A percentile compares a stretch with the other conserved stretches of the same genome.
These are phyloP conservation scores for Pionites leucogaster DNA, from an alignment of 2,113 vertebrate genomes.

Conservation along the genomic window DNA sequence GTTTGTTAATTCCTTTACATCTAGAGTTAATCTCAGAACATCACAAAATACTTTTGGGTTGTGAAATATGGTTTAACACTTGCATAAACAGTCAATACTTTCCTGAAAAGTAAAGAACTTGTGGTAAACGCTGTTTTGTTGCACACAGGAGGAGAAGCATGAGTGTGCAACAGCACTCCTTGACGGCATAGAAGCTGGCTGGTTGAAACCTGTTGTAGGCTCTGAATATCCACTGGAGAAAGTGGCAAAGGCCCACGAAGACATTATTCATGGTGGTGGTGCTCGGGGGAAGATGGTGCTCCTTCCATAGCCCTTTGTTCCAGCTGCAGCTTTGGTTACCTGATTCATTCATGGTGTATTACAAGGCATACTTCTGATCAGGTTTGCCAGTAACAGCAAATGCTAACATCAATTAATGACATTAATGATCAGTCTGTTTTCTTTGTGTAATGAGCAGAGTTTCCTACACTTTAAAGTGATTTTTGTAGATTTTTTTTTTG, in stretches of 20 bases:
- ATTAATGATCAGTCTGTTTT: not conserved
- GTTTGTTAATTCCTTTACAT: not conserved
- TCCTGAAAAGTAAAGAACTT: not conserved
- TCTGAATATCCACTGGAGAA: constrained; percentile 76
- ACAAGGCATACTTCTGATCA: not conserved
- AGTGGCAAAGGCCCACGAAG: constrained; percentile 75
- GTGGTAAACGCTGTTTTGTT: not conserved
- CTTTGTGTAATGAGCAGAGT: not conserved
- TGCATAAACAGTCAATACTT: not conserved
- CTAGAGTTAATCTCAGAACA: not conserved
- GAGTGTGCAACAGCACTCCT: constrained; percentile 70
- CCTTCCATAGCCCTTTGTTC: not conserved
- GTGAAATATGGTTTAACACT: not conserved
- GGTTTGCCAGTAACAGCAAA: not conserved
- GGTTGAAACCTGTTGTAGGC: constrained; percentile 80
- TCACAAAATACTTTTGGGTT: not conserved
- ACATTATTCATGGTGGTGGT: constrained; percentile 76
- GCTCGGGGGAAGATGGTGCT: constrained; percentile 86
- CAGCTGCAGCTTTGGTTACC: not conserved
- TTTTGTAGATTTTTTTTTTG: not conserved
- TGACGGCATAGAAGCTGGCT: constrained; percentile 80
- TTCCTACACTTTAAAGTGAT: not conserved
- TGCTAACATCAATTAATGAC: not conserved
- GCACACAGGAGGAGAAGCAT: constrained; percentile 72
- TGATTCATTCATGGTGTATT: not conserved